Evolutionary conservation across 2,797 vertebrate species (phyloP), one percentile per base, ranked within the genome.

Genomic region (Meriones psammophilus): DNA sequence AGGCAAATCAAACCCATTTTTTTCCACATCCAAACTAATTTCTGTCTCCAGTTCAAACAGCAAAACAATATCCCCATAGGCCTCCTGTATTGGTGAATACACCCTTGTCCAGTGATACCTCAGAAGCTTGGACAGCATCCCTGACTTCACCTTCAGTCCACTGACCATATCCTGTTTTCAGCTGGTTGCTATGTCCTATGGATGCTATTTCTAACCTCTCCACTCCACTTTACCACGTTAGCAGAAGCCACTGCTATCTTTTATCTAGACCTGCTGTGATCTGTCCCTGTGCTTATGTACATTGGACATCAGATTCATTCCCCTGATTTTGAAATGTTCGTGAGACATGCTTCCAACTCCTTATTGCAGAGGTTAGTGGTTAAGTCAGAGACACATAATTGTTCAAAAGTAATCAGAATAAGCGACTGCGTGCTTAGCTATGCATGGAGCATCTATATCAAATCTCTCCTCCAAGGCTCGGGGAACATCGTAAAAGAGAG

Each of bases 1-100:
- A 69, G 56, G 62, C 66, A 96, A 86, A 39, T 92, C 46, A 87
- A 92, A 74, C 18, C 87, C 62, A 74, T 4, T 95, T 73, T 92
- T 89, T 17, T n/a, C 28, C n/a, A 56, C 87, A 84, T 81, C 7
- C 18, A 88, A 92, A 96, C 33, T 89, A 58, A 71, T 76, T 66
- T 68, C 36, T n/a, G 92, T 6, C 24, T 58, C 28, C 3, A 69
- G 6, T 13, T 54, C 18, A 24, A 68, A 36, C 26, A 91, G 79
- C 2, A 77, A 95, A 88, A 56, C 17, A 81, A 22, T 56, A 28
- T 89, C 78, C 22, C 14, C 28, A 20, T 4, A 24, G 24, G 30
- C 26, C 89, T 80, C 42, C 66, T 69, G 8, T 18, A 77, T n/a
- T 94, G 30, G 50, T 78, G 56, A 88, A 83, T 26, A 28, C 1